Conservation (phyloP, 1,140 invertebrate genomes). For the Penaeus japonicus region DNA sequence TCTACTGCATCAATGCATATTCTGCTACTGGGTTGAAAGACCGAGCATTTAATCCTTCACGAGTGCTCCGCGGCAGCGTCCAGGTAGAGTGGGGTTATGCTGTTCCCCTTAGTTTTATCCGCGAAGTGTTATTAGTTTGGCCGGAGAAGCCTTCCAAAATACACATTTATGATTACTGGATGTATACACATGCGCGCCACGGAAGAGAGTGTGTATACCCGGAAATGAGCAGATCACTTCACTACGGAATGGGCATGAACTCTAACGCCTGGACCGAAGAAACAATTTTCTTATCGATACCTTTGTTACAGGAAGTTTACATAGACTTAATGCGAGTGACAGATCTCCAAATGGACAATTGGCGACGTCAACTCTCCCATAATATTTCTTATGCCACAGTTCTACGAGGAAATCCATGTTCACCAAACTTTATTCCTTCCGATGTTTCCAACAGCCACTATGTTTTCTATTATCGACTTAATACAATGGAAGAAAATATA, state of each 20-base stretch:
- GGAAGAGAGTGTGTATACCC: constrained; percentile 50
- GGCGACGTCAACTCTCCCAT: background rate
- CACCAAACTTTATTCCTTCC: background rate
- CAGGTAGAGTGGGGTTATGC: constrained; percentile 57
- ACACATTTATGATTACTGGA: constrained; percentile 54
- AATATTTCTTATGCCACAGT: constrained; percentile 18
- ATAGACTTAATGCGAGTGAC: background rate
- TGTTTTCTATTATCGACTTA: constrained; percentile 36
- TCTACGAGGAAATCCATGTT: constrained; percentile 23
- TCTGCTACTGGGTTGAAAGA: constrained; percentile 7
- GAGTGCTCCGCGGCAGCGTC: constrained; percentile 25
- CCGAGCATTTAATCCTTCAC: background rate
- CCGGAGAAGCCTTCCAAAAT: background rate
- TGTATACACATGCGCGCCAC: constrained; percentile 29
- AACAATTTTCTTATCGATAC: background rate
- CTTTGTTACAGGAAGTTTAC: background rate
- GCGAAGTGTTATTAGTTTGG: constrained; percentile 44
- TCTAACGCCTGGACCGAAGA: constrained; percentile 10
- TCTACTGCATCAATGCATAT: constrained; percentile 74
- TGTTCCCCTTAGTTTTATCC: constrained; percentile 40
- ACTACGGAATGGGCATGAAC: constrained; percentile 51
- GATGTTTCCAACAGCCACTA: background rate
- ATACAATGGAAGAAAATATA: background rate
- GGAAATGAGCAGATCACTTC: constrained; percentile 45
- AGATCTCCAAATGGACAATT: background rate